Conservation (phyloP, 2,797 vertebrate species). For the Chloroceryle inda region DNA sequence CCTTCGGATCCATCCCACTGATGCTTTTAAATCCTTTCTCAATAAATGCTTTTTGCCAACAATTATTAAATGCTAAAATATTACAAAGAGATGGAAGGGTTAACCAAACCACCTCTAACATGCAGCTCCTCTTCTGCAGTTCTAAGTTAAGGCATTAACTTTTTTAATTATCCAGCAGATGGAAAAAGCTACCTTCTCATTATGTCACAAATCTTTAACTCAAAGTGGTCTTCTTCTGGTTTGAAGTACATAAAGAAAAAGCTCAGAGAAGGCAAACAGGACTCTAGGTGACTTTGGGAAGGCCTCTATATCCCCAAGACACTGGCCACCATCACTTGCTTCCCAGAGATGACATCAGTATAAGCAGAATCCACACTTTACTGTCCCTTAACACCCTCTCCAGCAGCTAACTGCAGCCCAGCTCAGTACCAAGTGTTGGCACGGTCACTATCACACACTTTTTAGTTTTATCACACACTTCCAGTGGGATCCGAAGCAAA, state of each 20-base stretch:
- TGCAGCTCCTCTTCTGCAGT: rapidly evolving
- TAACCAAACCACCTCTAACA: background rate
- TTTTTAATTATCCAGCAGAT: background rate
- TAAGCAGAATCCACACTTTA: background rate
- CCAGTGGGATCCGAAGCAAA: background rate
- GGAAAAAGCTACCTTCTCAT: background rate
- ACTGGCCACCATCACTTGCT: background rate
- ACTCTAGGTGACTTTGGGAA: background rate
- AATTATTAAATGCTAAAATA: background rate
- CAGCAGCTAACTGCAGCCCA: background rate
- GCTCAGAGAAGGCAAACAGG: background rate
- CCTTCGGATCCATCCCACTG: background rate
- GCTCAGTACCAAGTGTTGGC: background rate
- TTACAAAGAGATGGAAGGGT: background rate
- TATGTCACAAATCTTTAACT: background rate
- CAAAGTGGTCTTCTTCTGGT: background rate
- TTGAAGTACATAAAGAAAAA: background rate
- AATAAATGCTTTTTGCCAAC: background rate
- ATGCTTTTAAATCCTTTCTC: background rate
- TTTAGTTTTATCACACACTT: background rate
- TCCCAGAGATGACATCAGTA: background rate
- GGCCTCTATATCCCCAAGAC: background rate
- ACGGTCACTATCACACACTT: background rate
- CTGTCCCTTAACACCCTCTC: background rate
- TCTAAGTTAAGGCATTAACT: background rate